phyloP scores from a whole-genome alignment of 2,113 vertebrate genomes.

The Telmatochromis sp. region DNA sequence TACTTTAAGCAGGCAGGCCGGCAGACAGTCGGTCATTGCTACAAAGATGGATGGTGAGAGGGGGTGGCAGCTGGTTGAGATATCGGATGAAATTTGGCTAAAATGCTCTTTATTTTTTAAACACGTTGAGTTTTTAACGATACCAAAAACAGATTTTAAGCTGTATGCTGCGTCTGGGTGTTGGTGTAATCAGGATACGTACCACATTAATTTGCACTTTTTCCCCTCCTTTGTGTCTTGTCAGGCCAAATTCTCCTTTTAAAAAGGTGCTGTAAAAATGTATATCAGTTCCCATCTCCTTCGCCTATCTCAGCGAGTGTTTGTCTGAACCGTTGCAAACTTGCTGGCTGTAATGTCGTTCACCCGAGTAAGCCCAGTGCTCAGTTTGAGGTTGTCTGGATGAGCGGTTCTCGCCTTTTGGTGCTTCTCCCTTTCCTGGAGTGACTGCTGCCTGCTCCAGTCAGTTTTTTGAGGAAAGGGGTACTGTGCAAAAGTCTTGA shows the following conservation, averaged over 20 bases:
- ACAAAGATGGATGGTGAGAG: conserved; percentile 46
- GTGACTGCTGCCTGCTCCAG: background rate
- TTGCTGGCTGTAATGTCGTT: background rate
- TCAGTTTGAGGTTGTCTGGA: background rate
- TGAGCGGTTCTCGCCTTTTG: background rate
- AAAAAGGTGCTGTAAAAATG: background rate
- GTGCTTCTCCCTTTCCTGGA: background rate
- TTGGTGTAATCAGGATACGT: background rate
- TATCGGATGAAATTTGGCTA: background rate
- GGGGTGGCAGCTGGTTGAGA: background rate
- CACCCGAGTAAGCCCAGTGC: background rate
- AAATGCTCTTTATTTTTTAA: background rate
- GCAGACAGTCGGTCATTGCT: conserved; percentile 59
- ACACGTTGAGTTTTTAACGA: background rate
- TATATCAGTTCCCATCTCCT: background rate
- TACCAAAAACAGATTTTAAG: background rate
- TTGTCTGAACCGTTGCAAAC: background rate
- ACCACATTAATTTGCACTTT: background rate
- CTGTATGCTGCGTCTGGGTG: background rate
- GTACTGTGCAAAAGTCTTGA: background rate
- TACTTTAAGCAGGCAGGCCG: conserved; percentile 62
- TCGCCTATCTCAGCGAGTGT: background rate
- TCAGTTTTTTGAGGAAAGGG: background rate
- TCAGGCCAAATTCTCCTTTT: background rate
- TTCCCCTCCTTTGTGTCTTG: background rate